Evolutionary conservation across 2,888 invertebrate species (phyloP), one percentile per base, ranked within the genome.

Genomic region (Morpho helenor): DNA sequence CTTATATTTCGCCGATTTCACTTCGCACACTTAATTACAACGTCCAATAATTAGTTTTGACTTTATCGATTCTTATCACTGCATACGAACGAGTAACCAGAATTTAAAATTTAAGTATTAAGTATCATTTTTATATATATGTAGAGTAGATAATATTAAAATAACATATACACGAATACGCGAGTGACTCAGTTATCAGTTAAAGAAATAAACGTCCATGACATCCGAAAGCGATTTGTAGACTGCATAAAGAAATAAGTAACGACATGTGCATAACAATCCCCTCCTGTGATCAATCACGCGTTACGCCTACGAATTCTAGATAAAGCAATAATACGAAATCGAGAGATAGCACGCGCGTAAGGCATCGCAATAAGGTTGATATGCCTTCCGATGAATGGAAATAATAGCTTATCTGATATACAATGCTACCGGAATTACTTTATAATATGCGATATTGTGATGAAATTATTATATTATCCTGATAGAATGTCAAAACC

Each of bases 21-120:
- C 53, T 57, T 57, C 39, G 47, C 42, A 52, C 61, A 61, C 60
- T 56, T 52, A 50, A 51, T 44, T 59, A 45, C 31, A 57, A 55
- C 46, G 52, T 55, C 58, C 50, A 55, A 49, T 31, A 31, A 31
- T 52, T 54, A 44, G 47, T 58, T 64, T 66, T 63, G 80, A 83
- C 79, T 82, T 71, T 81, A 80, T 77, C 82, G 80, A 79, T 73
- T 71, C 70, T 55, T 52, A 56, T 31, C 53, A 49, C 57, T 60
- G 46, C 40, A 8, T 9, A 7, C 16, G 8, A 52, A 31, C 43
- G 45, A 45, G 31, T 52, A 39, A 52, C 44, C 44, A 52, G 44
- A 10, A 7, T 39, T 44, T 45, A 52, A 52, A 52, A 52, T 52
- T 16, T 39, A 52, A 45, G 16, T 52, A 6, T 52, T 23, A n/a